These are phyloP conservation scores for Cryptoblepharus egeriae DNA, from an alignment of 2,797 vertebrate genomes.

Conservation along the genomic window DNA sequence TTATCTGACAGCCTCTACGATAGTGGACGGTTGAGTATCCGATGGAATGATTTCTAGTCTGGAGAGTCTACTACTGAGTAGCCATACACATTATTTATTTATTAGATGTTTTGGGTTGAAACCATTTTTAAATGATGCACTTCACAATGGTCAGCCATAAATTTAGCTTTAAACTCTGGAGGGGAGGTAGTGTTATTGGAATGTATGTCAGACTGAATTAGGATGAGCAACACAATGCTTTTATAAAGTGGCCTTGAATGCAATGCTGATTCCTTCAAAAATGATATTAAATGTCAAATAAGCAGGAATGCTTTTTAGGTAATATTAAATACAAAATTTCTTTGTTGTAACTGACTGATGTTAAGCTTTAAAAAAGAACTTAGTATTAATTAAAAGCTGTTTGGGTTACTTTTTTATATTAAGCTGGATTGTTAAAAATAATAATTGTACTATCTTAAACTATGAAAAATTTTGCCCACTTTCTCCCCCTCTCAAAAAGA, in stretches of 20 bases:
- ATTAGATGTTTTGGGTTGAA: constrained; percentile 92
- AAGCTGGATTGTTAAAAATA: constrained; percentile 2
- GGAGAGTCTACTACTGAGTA: constrained; percentile 85
- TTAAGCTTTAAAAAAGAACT: constrained; percentile 9
- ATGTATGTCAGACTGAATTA: constrained; percentile 87
- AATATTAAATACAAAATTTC: constrained; percentile 75
- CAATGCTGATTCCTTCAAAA: constrained; percentile 80
- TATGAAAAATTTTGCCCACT: background rate
- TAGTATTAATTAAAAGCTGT: constrained; percentile 52
- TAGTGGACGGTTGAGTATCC: constrained; percentile 90
- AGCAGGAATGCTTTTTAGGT: constrained; percentile 74
- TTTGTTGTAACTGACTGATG: constrained; percentile 69
- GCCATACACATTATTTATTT: constrained; percentile 94
- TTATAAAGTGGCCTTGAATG: constrained; percentile 81
- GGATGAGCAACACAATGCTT: constrained; percentile 82
- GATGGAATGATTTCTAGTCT: constrained; percentile 95
- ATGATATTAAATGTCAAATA: constrained; percentile 85
- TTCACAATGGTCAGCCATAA: constrained; percentile 86
- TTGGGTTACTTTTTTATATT: constrained; percentile 30
- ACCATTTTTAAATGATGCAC: constrained; percentile 89
- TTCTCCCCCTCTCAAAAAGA: too few relatives aligned
- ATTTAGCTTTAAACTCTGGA: constrained; percentile 83
- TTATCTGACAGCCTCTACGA: constrained; percentile 91
- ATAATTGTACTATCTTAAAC: background rate
- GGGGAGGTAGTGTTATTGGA: constrained; percentile 86